phyloP scores from a whole-genome alignment of 2,113 vertebrate genomes.

The Tapirus terrestris region DNA sequence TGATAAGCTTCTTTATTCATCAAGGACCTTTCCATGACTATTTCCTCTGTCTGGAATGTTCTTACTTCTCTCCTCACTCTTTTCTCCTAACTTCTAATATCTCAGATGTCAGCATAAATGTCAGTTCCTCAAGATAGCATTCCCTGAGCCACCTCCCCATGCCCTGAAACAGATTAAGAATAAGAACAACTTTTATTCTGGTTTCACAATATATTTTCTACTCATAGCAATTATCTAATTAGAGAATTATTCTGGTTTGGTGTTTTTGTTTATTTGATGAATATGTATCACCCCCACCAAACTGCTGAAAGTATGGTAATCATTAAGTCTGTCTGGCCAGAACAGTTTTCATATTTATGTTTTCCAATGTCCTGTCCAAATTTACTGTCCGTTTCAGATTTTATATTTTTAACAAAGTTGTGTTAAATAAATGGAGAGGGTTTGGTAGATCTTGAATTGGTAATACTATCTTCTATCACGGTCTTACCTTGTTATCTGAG shows the following conservation, averaged over 20 bases:
- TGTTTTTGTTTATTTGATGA: background rate
- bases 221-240: background rate
- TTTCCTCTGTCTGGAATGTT: background rate
- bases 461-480: background rate
- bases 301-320: background rate
- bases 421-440: background rate
- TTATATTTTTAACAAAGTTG: background rate
- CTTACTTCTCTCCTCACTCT: background rate
- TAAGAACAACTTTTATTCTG: background rate
- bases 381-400: background rate
- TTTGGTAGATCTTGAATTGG: background rate
- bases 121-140: background rate
- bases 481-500: background rate
- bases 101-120: background rate
- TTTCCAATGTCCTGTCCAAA: background rate
- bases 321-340: background rate
- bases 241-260: background rate
- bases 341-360: background rate
- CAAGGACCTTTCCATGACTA: background rate
- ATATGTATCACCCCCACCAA: background rate
- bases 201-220: background rate
- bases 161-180: conserved; percentile 7
- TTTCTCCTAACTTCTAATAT: background rate
- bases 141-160: background rate
- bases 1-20: background rate